Evolutionary conservation across 2,113 vertebrate genomes (phyloP), one percentile per base, ranked within the genome.

Genomic region (Ariopsis seemanni): DNA sequence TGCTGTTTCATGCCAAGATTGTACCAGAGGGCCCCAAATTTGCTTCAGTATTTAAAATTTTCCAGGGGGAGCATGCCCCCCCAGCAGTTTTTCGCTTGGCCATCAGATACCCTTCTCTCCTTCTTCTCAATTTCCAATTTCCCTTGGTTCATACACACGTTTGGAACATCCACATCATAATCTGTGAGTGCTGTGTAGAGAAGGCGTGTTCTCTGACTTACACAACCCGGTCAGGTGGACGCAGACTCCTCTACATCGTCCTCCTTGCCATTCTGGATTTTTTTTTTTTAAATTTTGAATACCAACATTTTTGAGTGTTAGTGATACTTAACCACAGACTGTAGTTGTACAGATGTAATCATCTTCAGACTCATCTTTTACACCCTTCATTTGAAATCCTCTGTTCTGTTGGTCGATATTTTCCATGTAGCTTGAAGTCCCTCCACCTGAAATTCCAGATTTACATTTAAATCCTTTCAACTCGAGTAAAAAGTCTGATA

Each of bases 351-450:
- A 74, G 71, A 74, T 4, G 42, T 74, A 75, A 10, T 75, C 50
- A 78, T 78, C 22, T n/a, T 78, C 75, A 78, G 50, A 78, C 75
- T n/a, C 74, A 12, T 53, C 50, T 53, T 78, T 78, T 53, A 78
- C 12, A 55, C n/a, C 15, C 50, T 78, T 78, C 25, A n/a, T 55
- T 7, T 53, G 11, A 78, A 52, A 55, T 14, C 14, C 75, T 53
- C 25, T 7, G 25, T 15, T 17, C 25, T 78, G 22, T 15, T 53
- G 75, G 25, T 9, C 18, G 1, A 48, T 20, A 9, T 25, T 27
- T 53, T 53, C 50, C 75, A 15, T 50, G 8, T 3, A 7, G 25
- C 50, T n/a, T 12, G 25, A 53, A 12, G 50, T 5, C 5, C 22
- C 74, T 52, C n/a, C 50, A 78, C 25, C 75, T 78, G 50, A 78